A percentile compares a stretch with the other conserved stretches of the same genome.
Conservation (phyloP, 1,140 invertebrate species). For the Anthonomus grandis region DNA sequence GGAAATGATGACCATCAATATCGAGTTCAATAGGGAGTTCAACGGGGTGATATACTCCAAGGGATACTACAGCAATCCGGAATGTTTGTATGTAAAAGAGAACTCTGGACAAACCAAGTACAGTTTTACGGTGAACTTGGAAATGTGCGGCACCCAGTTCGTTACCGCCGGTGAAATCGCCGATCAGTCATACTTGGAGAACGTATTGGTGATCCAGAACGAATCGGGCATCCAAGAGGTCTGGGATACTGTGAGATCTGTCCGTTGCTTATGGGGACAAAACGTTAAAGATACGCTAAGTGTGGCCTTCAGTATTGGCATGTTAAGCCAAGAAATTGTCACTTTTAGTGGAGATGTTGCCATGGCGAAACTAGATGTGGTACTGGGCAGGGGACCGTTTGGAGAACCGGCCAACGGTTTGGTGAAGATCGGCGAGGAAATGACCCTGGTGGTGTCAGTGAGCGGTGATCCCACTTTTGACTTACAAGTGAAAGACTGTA, state of each 20-base stretch:
- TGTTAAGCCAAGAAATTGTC: conserved; percentile 75
- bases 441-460: conserved; percentile 79
- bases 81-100: conserved; percentile 69
- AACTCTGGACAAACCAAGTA: conserved; percentile 68
- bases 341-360: conserved; percentile 82
- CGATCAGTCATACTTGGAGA: conserved; percentile 76
- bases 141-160: conserved; percentile 77
- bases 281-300: conserved; percentile 71
- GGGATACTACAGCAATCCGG: conserved; percentile 66
- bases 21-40: conserved; percentile 73
- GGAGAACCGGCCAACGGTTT: conserved; percentile 70
- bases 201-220: conserved; percentile 75
- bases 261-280: conserved; percentile 80
- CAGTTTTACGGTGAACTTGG: conserved; percentile 71
- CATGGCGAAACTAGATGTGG: conserved; percentile 74
- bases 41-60: conserved; percentile 81
- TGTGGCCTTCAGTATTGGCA: conserved; percentile 72
- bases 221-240: conserved; percentile 78
- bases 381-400: conserved; percentile 75
- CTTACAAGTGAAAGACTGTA: conserved; percentile 73
- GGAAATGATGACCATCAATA: conserved; percentile 77
- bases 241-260: conserved; percentile 74
- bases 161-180: conserved; percentile 72
- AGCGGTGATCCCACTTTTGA: conserved; percentile 78
- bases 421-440: conserved; percentile 77